A percentile compares a stretch with the other conserved stretches of the same genome.
phyloP scores from a whole-genome alignment of 2,888 invertebrate species.

The Arctia plantaginis region DNA sequence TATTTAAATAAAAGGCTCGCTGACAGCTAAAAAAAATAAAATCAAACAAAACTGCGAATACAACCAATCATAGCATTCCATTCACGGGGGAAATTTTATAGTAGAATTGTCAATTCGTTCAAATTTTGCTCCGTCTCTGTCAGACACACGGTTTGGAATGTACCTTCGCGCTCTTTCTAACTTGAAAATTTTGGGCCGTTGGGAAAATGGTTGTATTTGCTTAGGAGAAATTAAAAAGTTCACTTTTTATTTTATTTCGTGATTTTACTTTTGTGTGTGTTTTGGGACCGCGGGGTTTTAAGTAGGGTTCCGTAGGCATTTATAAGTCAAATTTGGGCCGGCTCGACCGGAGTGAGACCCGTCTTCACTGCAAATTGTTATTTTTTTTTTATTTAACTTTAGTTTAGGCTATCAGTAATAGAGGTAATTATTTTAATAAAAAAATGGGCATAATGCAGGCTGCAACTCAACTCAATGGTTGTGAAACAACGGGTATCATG shows the following conservation, averaged over 20 bases:
- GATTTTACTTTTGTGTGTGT: conserved; percentile 7
- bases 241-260: conserved; percentile 10
- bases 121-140: conserved; percentile 10
- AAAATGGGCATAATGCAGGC: too few relatives aligned
- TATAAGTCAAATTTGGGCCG: not conserved
- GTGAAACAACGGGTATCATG: too few relatives aligned
- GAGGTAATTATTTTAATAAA: too few relatives aligned
- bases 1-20: conserved; percentile 3
- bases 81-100: conserved; percentile 20
- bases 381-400: too few relatives aligned
- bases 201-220: conserved; percentile 22
- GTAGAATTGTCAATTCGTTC: conserved; percentile 5
- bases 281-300: not conserved
- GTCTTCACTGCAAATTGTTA: too few relatives aligned
- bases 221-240: conserved; percentile 27
- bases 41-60: conserved; percentile 11
- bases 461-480: too few relatives aligned
- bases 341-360: too few relatives aligned
- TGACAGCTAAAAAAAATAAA: not conserved
- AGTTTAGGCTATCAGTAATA: too few relatives aligned
- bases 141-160: not conserved
- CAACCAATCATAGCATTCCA: conserved; percentile 14
- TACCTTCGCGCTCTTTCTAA: conserved; percentile 1
- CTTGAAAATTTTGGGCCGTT: conserved; percentile 5
- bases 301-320: not conserved